Evolutionary conservation across 2,797 vertebrate species (phyloP).

Genomic region (Myiotriccus ornatus): DNA sequence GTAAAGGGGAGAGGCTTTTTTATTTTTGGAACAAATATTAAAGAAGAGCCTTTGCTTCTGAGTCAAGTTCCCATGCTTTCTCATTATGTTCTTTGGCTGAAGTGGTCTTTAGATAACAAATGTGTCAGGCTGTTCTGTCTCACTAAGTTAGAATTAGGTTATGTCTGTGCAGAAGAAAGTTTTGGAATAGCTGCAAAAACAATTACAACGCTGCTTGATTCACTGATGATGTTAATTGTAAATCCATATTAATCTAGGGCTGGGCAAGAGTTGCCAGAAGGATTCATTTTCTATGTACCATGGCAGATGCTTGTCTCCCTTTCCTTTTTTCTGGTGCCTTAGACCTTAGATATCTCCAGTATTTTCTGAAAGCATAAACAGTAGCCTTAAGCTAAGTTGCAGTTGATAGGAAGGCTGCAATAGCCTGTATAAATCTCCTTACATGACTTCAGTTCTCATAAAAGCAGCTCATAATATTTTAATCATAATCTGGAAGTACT

Average conservation of each 20-base stretch:
- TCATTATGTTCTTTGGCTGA: slow-evolving; percentile 69
- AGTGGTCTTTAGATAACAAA: slow-evolving; percentile 74
- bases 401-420: slow-evolving; percentile 34
- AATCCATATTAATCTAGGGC: slow-evolving; percentile 63
- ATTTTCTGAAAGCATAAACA: slow-evolving; percentile 41
- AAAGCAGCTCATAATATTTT: slow-evolving; percentile 52
- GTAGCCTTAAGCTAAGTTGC: slow-evolving; percentile 49
- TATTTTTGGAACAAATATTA: slow-evolving; percentile 59
- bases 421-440: slow-evolving; percentile 44
- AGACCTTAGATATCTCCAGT: slow-evolving; percentile 1
- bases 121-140: slow-evolving; percentile 72
- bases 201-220: slow-evolving; percentile 41
- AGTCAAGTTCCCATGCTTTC: slow-evolving; percentile 70
- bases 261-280: slow-evolving; percentile 57
- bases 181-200: slow-evolving; percentile 66
- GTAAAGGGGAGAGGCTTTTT: slow-evolving; percentile 26
- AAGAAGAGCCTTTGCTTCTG: slow-evolving; percentile 63
- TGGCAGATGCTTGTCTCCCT: slow-evolving; percentile 28
- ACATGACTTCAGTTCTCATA: slow-evolving; percentile 40
- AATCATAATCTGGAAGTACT: slow-evolving; percentile 39
- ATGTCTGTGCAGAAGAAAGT: slow-evolving; percentile 58
- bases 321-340: slow-evolving; percentile 28
- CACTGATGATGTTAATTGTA: slow-evolving; percentile 59
- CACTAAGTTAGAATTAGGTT: slow-evolving; percentile 59
- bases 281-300: slow-evolving; percentile 43